Conservation (phyloP, 37 sponge, comb jelly and placozoan genomes). For the Cliona cf. orientalis region DNA sequence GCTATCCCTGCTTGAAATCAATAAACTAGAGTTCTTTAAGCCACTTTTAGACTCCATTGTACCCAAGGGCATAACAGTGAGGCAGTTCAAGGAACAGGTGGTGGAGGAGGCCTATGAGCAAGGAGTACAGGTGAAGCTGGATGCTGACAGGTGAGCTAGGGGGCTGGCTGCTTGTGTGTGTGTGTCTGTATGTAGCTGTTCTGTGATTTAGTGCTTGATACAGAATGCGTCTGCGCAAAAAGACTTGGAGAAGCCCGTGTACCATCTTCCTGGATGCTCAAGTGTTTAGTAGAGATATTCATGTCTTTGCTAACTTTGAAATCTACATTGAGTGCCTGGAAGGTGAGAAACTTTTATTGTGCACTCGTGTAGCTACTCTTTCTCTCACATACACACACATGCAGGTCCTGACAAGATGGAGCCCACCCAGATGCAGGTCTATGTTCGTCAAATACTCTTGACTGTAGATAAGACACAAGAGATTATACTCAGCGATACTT, state of each 20-base stretch:
- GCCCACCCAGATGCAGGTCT: slow-evolving; percentile 82
- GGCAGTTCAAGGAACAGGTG: slow-evolving; percentile 75
- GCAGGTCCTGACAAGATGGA: slow-evolving; percentile 76
- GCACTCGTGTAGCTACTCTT: too few relatives aligned
- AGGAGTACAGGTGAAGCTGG: slow-evolving; percentile 28
- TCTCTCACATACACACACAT: not conserved
- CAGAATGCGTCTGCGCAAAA: slow-evolving; percentile 89
- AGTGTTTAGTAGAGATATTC: slow-evolving; percentile 81
- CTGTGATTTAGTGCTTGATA: not conserved
- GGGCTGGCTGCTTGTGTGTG: not conserved
- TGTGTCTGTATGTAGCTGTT: not conserved
- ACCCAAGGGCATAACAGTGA: slow-evolving; percentile 73
- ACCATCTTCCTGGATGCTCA: slow-evolving; percentile 78
- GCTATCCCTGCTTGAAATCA: slow-evolving; percentile 57
- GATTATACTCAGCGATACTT: slow-evolving; percentile 59
- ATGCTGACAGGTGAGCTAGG: slow-evolving; percentile 48
- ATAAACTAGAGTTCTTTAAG: slow-evolving; percentile 70
- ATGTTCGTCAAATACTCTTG: slow-evolving; percentile 73
- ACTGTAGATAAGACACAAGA: slow-evolving; percentile 67
- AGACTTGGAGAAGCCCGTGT: slow-evolving; percentile 81
- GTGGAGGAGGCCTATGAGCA: slow-evolving; percentile 60
- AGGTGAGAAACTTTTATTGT: slow-evolving; percentile 54
- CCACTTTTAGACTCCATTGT: slow-evolving; percentile 83
- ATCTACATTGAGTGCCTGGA: slow-evolving; percentile 78
- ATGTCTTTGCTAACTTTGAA: slow-evolving; percentile 76